Percentiles rank a stretch among this genome's conserved stretches.
Conservation (phyloP, 2,888 invertebrate species). For the Nymphalis c-album region DNA sequence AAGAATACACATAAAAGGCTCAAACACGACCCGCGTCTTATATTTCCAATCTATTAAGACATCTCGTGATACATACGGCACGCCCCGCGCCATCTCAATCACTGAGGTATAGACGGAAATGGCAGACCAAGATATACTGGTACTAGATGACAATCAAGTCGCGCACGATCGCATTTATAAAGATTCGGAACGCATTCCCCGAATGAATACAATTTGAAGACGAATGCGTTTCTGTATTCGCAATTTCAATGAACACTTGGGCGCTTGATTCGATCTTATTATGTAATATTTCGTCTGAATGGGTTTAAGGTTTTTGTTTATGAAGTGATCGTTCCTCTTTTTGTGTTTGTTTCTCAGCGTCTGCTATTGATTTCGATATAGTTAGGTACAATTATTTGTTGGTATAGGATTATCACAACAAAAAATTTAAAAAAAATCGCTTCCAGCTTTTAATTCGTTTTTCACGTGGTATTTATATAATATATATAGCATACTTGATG, state of each 20-base stretch:
- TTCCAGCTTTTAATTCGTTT: too few species aligned
- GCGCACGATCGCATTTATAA: constrained; percentile 71
- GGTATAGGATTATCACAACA: not conserved
- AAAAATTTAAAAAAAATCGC: too few species aligned
- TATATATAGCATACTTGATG: too few species aligned
- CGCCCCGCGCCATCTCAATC: constrained; percentile 38
- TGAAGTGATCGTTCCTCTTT: constrained; percentile 3
- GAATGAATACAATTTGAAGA: constrained; percentile 80
- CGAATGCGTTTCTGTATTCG: constrained; percentile 68
- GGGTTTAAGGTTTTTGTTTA: constrained; percentile 15
- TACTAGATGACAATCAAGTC: constrained; percentile 48
- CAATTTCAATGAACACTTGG: constrained; percentile 67
- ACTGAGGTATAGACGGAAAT: constrained; percentile 33
- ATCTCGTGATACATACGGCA: constrained; percentile 47
- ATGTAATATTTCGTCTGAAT: constrained; percentile 56
- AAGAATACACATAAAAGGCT: constrained; percentile 62
- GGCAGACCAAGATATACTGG: constrained; percentile 49
- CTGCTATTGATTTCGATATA: not conserved
- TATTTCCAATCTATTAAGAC: constrained; percentile 55
- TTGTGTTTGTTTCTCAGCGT: not conserved
- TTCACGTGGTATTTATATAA: too few species aligned
- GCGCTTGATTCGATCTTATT: constrained; percentile 61
- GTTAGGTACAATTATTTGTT: not conserved
- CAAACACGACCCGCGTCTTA: constrained; percentile 53
- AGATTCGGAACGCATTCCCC: constrained; percentile 73